These are phyloP conservation scores for Xestia sexstrigata DNA, from an alignment of 2,888 invertebrate genomes.

Conservation along the genomic window DNA sequence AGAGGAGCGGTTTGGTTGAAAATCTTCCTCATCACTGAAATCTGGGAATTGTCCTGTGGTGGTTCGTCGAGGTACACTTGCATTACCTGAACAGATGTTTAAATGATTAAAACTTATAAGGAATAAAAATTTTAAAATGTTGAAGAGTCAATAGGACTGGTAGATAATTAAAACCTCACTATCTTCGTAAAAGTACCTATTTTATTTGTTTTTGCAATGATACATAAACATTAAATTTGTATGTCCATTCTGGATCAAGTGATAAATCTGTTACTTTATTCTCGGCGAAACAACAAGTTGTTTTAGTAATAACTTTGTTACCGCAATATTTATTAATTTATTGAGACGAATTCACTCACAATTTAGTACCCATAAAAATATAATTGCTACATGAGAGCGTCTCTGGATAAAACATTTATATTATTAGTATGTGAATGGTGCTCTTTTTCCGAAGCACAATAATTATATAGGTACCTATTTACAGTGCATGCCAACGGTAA, in stretches of 20 bases:
- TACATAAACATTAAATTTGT: not conserved
- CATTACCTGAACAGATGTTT: constrained; percentile 70
- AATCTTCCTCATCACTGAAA: constrained; percentile 74
- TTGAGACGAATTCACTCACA: not conserved
- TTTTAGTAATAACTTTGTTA: not conserved
- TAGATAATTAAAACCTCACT: not conserved
- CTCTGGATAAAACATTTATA: not conserved
- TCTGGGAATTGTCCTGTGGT: constrained; percentile 52
- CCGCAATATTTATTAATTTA: not conserved
- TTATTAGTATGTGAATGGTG: not conserved
- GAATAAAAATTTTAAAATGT: not conserved
- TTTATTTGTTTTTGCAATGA: not conserved
- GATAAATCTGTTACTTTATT: too few relatives aligned
- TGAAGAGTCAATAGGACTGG: not conserved
- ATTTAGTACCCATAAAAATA: constrained; percentile 8
- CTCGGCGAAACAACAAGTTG: not conserved
- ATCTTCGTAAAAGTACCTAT: not conserved
- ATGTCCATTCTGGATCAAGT: not conserved
- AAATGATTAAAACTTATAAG: not conserved
- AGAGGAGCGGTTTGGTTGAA: constrained; percentile 86
- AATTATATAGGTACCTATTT: not conserved
- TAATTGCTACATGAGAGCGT: not conserved
- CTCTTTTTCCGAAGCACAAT: not conserved
- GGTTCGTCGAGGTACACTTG: constrained; percentile 76
- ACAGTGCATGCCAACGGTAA: not conserved